phyloP scores from a whole-genome alignment of 2,113 vertebrate genomes.

The Pygoscelis adeliae region DNA sequence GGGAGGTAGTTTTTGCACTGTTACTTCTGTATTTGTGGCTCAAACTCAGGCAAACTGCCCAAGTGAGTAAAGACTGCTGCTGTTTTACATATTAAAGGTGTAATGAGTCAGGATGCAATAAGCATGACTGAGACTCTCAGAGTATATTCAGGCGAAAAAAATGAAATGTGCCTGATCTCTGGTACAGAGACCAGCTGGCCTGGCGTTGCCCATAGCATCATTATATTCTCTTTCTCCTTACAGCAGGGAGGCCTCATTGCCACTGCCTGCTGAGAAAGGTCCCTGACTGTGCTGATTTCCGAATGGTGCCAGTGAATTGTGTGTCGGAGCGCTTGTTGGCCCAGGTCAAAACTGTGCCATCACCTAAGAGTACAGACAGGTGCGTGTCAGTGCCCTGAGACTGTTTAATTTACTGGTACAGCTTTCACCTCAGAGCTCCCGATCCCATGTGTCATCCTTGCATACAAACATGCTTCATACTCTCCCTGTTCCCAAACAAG shows the following conservation, averaged over 20 bases:
- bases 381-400: not conserved
- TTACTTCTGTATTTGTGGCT: not conserved
- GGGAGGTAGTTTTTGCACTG: not conserved
- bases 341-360: not conserved
- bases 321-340: not conserved
- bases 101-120: not conserved
- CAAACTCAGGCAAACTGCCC: not conserved
- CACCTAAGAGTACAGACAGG: not conserved
- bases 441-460: not conserved
- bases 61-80: not conserved
- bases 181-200: conserved; percentile 8
- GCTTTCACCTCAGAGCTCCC: not conserved
- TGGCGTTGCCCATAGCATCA: not conserved
- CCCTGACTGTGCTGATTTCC: not conserved
- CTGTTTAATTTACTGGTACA: not conserved
- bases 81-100: not conserved
- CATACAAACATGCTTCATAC: not conserved
- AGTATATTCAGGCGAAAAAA: not conserved
- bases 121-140: not conserved
- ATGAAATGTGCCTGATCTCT: not conserved
- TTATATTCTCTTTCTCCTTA: not conserved
- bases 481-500: not conserved
- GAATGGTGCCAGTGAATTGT: not conserved
- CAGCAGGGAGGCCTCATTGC: not conserved
- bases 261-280: not conserved